Conservation (phyloP, 2,888 invertebrate species). For the Eupeodes luniger region DNA sequence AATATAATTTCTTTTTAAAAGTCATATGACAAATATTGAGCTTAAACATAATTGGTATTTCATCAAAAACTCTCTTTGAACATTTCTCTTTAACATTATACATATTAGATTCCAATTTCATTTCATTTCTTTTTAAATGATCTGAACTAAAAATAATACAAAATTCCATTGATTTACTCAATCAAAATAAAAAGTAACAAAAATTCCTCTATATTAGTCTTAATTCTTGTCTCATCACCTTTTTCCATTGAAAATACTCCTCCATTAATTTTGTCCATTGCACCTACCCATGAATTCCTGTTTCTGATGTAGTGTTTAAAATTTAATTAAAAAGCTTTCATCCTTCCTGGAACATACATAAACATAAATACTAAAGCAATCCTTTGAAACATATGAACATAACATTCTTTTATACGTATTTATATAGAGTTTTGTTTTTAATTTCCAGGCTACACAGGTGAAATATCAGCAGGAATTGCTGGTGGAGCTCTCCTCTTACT, state of each 20-base stretch:
- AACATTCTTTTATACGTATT: neutral
- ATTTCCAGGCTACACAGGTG: slow-evolving; percentile 90
- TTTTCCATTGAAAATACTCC: neutral
- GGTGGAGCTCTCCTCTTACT: slow-evolving; percentile 90
- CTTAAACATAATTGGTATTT: too few species aligned
- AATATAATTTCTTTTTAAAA: too few species aligned
- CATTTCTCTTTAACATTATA: too few species aligned
- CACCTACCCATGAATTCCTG: neutral
- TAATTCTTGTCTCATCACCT: too few species aligned
- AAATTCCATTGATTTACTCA: too few species aligned
- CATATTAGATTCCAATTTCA: too few species aligned
- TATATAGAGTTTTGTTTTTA: slow-evolving; percentile 21
- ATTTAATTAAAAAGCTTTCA: slow-evolving; percentile 46
- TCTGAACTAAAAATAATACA: too few species aligned
- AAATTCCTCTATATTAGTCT: too few species aligned
- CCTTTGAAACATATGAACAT: neutral
- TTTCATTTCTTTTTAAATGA: too few species aligned
- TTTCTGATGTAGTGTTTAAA: neutral
- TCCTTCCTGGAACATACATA: neutral
- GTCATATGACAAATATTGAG: too few species aligned
- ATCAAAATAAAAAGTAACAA: too few species aligned
- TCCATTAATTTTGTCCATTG: neutral
- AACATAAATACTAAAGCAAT: neutral
- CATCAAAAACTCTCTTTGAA: too few species aligned
- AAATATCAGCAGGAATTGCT: slow-evolving; percentile 92